These are phyloP conservation scores for Turritopsis rubra DNA, from an alignment of 30 jellyfish, hydroid and myxozoan species.

Conservation along the genomic window DNA sequence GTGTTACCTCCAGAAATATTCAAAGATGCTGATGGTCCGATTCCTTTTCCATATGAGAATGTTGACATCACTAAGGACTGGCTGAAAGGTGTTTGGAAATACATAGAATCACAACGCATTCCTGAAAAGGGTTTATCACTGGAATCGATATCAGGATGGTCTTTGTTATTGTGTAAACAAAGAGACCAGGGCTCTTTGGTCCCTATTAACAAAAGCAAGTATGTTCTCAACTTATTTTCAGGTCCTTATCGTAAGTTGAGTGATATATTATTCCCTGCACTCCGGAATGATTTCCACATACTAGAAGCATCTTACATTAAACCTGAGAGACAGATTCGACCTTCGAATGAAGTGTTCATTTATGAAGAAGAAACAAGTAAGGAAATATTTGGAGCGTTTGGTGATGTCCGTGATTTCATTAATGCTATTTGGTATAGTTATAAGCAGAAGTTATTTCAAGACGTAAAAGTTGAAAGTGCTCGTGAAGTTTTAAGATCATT, in stretches of 20 bases:
- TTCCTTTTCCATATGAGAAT: background rate
- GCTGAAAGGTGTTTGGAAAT: conserved; percentile 18
- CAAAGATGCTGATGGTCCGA: background rate
- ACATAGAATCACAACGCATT: background rate
- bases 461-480: background rate
- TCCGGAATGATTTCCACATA: background rate
- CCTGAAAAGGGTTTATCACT: background rate
- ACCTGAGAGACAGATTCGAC: background rate
- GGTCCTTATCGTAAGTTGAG: background rate
- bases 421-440: conserved; percentile 11
- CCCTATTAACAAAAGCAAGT: conserved; percentile 8
- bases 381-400: conserved; percentile 16
- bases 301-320: background rate
- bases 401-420: conserved; percentile 8
- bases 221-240: background rate
- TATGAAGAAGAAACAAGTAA: background rate
- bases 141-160: conserved; percentile 2
- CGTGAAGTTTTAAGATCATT: background rate
- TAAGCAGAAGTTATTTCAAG: background rate
- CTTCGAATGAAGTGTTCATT: background rate
- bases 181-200: background rate
- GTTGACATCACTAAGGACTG: background rate
- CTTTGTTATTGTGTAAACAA: background rate
- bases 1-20: background rate
- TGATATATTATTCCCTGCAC: background rate